Conservation (phyloP, 2,113 vertebrate species). For the Lepus americanus region DNA sequence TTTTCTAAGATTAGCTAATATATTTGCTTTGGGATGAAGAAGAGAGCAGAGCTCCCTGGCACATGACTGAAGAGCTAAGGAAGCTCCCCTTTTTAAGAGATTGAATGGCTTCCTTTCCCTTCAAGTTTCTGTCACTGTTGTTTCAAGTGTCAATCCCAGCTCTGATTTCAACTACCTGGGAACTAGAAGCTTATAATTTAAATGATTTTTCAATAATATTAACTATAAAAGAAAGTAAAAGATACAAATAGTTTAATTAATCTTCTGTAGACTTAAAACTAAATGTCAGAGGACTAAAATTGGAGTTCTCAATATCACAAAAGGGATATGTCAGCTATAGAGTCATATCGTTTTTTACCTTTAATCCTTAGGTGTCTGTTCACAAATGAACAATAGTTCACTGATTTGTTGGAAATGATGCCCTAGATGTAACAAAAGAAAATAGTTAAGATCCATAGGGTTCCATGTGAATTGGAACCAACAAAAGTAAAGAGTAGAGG, state of each 20-base stretch:
- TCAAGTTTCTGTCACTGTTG: background rate
- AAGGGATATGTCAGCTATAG: constrained; percentile 26
- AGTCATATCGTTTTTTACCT: background rate
- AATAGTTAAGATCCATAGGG: background rate
- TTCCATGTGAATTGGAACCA: constrained; percentile 24
- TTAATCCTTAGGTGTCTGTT: background rate
- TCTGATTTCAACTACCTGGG: background rate
- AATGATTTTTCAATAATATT: background rate
- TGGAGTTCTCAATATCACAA: background rate
- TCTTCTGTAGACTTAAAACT: constrained; percentile 29
- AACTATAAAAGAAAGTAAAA: constrained; percentile 8
- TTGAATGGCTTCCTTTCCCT: background rate
- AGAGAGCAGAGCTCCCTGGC: background rate
- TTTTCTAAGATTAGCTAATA: constrained; percentile 52
- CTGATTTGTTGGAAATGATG: constrained; percentile 16
- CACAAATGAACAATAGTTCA: constrained; percentile 15
- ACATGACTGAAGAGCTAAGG: background rate
- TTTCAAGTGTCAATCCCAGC: background rate
- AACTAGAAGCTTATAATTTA: constrained; percentile 39
- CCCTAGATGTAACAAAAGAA: constrained; percentile 6
- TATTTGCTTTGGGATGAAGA: constrained; percentile 45
- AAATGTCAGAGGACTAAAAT: background rate
- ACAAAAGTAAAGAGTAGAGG: background rate
- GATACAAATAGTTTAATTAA: background rate
- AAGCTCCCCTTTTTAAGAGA: background rate